Conservation (phyloP, 1,140 invertebrate species). For the Pachypeltis micranthus region DNA sequence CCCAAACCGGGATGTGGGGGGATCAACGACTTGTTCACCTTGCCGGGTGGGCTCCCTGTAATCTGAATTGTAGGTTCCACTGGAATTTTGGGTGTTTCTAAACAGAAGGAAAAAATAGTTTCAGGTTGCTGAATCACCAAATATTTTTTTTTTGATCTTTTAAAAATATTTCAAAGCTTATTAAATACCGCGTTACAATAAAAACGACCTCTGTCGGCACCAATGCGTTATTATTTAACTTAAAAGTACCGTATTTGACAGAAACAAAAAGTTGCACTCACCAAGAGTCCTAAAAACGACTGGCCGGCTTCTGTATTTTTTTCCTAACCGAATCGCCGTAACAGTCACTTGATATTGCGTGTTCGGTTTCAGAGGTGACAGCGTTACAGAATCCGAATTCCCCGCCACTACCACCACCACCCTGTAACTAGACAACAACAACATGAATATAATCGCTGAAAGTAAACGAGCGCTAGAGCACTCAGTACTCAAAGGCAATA, state of each 20-base stretch:
- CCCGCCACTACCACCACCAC: constrained; percentile 74
- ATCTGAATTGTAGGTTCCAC: constrained; percentile 18
- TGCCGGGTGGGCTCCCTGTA: constrained; percentile 20
- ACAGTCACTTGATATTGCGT: constrained; percentile 76
- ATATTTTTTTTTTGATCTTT: too few relatives aligned
- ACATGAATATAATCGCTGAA: not conserved
- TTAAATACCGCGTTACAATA: too few relatives aligned
- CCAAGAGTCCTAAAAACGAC: constrained; percentile 77
- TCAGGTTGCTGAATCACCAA: not conserved
- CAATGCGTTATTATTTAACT: too few relatives aligned
- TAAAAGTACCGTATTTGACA: too few relatives aligned
- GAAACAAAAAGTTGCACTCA: too few relatives aligned
- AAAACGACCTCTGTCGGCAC: too few relatives aligned
- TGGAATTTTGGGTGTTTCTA: constrained; percentile 20
- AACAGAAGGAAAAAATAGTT: constrained; percentile 7
- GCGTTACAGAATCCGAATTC: constrained; percentile 68
- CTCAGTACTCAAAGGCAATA: too few relatives aligned
- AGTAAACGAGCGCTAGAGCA: too few relatives aligned
- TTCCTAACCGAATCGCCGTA: constrained; percentile 61
- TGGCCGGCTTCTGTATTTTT: constrained; percentile 64
- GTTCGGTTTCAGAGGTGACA: constrained; percentile 64
- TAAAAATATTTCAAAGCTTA: too few relatives aligned
- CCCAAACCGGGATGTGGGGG: constrained; percentile 15
- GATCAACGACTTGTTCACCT: not conserved
- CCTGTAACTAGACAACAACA: constrained; percentile 59